Evolutionary conservation across 1,140 invertebrate genomes (phyloP), one percentile per base, ranked within the genome.

Genomic region (silkworm (Bombyx mori)): DNA sequence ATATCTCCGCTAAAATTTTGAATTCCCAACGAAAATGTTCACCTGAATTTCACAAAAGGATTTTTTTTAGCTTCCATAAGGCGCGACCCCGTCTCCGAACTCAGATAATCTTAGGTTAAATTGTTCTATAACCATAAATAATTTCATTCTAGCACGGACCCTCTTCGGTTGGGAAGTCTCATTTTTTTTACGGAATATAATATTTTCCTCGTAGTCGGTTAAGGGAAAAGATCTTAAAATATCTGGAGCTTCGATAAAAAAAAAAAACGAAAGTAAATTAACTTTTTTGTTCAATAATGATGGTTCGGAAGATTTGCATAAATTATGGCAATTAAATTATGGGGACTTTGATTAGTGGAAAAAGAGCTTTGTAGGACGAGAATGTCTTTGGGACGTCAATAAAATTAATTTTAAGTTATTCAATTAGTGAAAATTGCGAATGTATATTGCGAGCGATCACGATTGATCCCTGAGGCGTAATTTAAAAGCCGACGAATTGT

Each of bases 101-200:
- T 26, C 44, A 54, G 61, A 63, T 63, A 56, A 63, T 63, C 61
- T 59, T 52, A 52, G 56, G 57, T 59, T 63, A 59, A 59, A 63
- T 59, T 56, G 61, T 56, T 51, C 57, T 42, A 63, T 63, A 59
- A 63, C 54, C 61, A 60, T 64, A 64, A 64, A 64, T 61, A 64
- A 61, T 58, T 56, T 54, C 54, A 48, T 60, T 64, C 35, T 56
- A 26, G 47, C 54, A 55, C 43, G 22, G 47, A 42, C 35, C 35
- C 35, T 10, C 46, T 26, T 42, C 9, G 51, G 3, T 22, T 42
- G 54, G 10, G 42, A 43, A 54, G 35, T 12, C 54, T 56, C 26
- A 49, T 56, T 56, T 56, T 7, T 35, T 49, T 56, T 46, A 54
- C 43, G 26, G 10, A 56, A 35, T 35, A 35, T 35, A 56, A 56